A percentile compares a stretch with the other conserved stretches of the same genome.
Conservation (phyloP, 2,888 invertebrate genomes). For the Ophion ellenae region DNA sequence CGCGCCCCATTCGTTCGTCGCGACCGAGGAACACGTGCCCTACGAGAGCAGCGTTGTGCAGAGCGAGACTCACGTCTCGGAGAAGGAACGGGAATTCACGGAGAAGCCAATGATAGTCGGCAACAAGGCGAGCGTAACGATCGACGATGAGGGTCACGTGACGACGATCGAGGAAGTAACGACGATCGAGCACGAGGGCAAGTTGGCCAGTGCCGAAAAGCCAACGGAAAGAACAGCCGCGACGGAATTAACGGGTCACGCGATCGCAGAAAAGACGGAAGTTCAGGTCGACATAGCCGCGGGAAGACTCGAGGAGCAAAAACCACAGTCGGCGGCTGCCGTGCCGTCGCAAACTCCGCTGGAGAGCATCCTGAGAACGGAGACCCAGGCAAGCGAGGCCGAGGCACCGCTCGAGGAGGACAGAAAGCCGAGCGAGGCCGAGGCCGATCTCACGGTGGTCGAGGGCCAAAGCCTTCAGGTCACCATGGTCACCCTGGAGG, state of each 20-base stretch:
- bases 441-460: conserved; percentile 76
- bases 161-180: conserved; percentile 86
- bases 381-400: conserved; percentile 86
- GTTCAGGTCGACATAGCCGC: conserved; percentile 83
- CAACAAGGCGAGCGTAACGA: conserved; percentile 78
- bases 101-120: conserved; percentile 74
- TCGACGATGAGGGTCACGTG: conserved; percentile 82
- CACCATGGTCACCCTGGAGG: conserved; percentile 81
- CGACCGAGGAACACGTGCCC: conserved; percentile 84
- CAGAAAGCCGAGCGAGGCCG: conserved; percentile 79
- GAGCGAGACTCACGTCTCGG: conserved; percentile 86
- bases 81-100: conserved; percentile 85
- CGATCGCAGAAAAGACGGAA: conserved; percentile 85
- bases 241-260: conserved; percentile 84
- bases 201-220: conserved; percentile 81
- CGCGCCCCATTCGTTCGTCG: conserved; percentile 79
- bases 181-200: conserved; percentile 85
- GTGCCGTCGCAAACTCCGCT: conserved; percentile 85
- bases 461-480: conserved; percentile 79
- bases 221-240: conserved; percentile 83
- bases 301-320: conserved; percentile 76
- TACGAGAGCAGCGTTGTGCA: conserved; percentile 86
- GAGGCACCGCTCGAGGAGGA: conserved; percentile 84
- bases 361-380: conserved; percentile 85
- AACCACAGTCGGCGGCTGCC: conserved; percentile 83